Evolutionary conservation across 2,113 vertebrate species (phyloP).

Genomic region (Ceyx cyanopectus): DNA sequence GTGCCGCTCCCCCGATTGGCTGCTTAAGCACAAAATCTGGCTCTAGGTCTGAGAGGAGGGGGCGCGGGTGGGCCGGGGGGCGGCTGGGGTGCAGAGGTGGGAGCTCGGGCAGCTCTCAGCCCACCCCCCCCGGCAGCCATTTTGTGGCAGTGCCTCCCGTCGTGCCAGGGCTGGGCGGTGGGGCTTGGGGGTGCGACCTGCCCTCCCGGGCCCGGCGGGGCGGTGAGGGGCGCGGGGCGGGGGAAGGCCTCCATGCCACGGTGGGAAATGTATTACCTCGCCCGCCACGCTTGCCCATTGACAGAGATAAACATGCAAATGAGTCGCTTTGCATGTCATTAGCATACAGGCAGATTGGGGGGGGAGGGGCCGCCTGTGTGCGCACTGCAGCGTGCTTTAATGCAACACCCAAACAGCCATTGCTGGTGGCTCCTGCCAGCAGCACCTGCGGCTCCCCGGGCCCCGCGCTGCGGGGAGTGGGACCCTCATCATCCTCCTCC

Average conservation of each 20-base stretch:
- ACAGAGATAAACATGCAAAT: slow-evolving; percentile 41
- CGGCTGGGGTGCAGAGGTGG: background rate
- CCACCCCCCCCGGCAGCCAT: background rate
- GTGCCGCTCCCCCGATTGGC: background rate
- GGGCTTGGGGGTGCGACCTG: background rate
- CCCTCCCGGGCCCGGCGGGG: background rate
- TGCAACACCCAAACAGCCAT: slow-evolving; percentile 34
- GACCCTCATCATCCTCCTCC: background rate
- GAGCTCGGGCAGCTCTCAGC: background rate
- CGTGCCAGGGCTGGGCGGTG: background rate
- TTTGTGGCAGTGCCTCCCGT: background rate
- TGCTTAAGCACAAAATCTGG: slow-evolving; percentile 33
- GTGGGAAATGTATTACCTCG: slow-evolving; percentile 52
- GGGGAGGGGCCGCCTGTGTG: background rate
- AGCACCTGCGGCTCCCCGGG: background rate
- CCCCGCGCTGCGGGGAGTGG: background rate
- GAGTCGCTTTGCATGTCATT: slow-evolving; percentile 29
- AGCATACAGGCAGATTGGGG: background rate
- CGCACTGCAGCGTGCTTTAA: background rate
- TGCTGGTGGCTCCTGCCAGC: background rate
- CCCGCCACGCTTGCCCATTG: slow-evolving; percentile 41
- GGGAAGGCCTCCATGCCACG: slow-evolving; percentile 17
- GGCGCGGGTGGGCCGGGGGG: background rate
- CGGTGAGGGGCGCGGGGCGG: background rate
- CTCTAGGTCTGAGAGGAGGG: background rate